phyloP scores from a whole-genome alignment of 53 echinoderm and acorn worm genomes.

The Patiria pectinifera region DNA sequence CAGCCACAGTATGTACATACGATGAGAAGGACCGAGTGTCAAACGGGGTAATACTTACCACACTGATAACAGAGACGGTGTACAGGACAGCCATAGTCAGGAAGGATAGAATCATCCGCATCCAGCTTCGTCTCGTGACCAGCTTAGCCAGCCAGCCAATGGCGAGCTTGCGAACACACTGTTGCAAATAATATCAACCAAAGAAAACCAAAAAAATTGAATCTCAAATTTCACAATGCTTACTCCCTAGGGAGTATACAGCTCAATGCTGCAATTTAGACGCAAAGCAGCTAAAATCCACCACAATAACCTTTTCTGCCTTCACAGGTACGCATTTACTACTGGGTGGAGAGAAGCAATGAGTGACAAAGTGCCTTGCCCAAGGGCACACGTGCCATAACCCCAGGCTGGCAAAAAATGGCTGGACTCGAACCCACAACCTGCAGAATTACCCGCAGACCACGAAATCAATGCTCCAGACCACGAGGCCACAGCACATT shows the following conservation, averaged over 20 bases:
- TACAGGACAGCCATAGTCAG: slow-evolving; percentile 75
- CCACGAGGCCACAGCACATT: too few species aligned
- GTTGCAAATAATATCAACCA: not conserved
- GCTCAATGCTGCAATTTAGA: too few species aligned
- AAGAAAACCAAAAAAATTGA: not conserved
- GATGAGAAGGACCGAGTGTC: not conserved
- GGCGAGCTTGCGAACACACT: slow-evolving; percentile 78
- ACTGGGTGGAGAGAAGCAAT: too few species aligned
- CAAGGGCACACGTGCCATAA: too few species aligned
- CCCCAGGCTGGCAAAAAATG: too few species aligned
- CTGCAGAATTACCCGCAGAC: too few species aligned
- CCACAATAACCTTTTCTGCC: too few species aligned
- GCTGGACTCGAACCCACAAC: too few species aligned
- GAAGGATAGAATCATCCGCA: slow-evolving; percentile 79
- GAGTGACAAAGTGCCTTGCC: too few species aligned
- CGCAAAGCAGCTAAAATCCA: too few species aligned
- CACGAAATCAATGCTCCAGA: too few species aligned
- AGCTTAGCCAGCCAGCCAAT: slow-evolving; percentile 75
- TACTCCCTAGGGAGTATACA: not conserved
- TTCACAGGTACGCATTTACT: too few species aligned
- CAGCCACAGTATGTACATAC: not conserved
- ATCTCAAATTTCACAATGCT: not conserved
- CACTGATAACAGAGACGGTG: slow-evolving; percentile 71
- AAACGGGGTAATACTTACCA: slow-evolving; percentile 66
- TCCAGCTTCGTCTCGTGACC: slow-evolving; percentile 70